Evolutionary conservation across 2,113 vertebrate species (phyloP), one percentile per base, ranked within the genome.

Genomic region (Bujurquina vittata): DNA sequence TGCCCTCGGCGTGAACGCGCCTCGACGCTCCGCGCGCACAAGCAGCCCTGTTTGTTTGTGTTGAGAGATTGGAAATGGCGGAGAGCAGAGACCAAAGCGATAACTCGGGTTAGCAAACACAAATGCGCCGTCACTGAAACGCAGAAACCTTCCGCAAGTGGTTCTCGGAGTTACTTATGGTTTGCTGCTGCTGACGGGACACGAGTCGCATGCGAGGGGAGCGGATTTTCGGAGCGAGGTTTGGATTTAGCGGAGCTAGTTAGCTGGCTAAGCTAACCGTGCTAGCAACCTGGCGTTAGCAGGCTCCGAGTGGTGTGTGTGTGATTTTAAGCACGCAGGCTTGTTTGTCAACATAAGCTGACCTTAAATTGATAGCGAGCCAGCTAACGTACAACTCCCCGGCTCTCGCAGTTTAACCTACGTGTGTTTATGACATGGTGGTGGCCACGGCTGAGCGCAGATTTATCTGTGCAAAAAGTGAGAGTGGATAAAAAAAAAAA

Each of bases 11-110:
- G 91, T 62, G 92, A 82, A 73, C 91, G 88, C 91, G 91, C 92
- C n/a, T 52, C 67, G 17, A 40, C 57, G 82, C 74, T 54, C 43
- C 56, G 90, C 18, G 93, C 60, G 91, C 88, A 83, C 93, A 87
- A 74, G 87, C 91, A 88, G 75, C 86, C 89, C 94, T 96, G 95
- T 96, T 96, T 96, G 94, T 96, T 96, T 96, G 95, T 95, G 95
- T 96, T 93, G 93, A 94, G 91, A 94, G 91, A 87, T 92, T 95
- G 95, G 94, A 96, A 96, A 96, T 96, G 95, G 95, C 95, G 95
- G 94, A 95, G 95, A 91, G 91, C 92, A 87, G 93, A 94, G 93
- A 95, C 85, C 91, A 86, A 83, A 88, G 91, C 90, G 89, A 94
- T 85, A 93, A 95, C 86, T 94, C 84, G 88, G 89, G 56, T 86